These are phyloP conservation scores for Orbicella faveolata DNA, from an alignment of 64 coral and sea anemone genomes.

Conservation along the genomic window DNA sequence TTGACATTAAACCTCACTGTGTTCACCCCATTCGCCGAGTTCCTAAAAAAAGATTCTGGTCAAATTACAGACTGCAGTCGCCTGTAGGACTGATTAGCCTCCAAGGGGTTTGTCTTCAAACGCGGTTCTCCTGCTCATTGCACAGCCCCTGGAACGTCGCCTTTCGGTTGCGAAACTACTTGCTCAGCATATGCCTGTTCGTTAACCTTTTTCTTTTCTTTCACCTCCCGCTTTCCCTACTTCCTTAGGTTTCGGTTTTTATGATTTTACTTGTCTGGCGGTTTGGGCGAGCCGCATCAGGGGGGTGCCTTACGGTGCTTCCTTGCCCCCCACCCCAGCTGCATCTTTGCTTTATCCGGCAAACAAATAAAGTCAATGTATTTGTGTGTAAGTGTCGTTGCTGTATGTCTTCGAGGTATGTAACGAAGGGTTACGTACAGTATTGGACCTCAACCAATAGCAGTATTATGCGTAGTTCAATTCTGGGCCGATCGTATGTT, in stretches of 20 bases:
- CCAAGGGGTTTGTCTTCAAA: slow-evolving; percentile 21
- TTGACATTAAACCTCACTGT: background rate
- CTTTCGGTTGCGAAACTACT: background rate
- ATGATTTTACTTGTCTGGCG: background rate
- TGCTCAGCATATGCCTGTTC: background rate
- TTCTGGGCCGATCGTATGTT: no score
- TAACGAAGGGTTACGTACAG: no score
- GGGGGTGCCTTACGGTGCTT: background rate
- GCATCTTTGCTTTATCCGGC: slow-evolving; percentile 21
- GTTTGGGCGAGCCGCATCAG: slow-evolving; percentile 30
- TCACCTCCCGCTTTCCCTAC: background rate
- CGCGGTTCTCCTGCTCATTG: background rate
- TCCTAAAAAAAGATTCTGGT: slow-evolving; percentile 11
- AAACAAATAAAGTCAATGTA: slow-evolving; percentile 33
- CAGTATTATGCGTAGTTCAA: no score
- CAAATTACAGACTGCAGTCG: background rate
- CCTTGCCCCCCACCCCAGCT: background rate
- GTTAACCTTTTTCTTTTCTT: background rate
- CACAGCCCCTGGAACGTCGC: background rate
- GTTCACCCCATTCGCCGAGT: slow-evolving; percentile 2
- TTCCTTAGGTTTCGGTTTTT: background rate
- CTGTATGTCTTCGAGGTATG: no score
- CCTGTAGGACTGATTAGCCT: slow-evolving; percentile 10
- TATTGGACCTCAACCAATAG: no score
- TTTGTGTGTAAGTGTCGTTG: no score